Conservation (phyloP, 2,113 vertebrate genomes). For the Argyrosomus japonicus region DNA sequence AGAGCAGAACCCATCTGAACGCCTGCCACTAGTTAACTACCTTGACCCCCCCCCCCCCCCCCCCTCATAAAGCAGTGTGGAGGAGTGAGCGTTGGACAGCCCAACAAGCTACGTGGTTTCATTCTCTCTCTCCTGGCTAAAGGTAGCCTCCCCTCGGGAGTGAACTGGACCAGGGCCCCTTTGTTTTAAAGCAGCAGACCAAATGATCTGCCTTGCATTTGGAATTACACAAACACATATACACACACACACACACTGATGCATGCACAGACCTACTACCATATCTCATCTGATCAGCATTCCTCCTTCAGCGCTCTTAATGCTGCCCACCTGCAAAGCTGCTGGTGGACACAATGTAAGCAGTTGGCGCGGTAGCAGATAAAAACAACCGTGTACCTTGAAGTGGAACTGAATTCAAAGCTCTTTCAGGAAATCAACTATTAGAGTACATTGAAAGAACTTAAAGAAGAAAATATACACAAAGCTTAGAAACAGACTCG, state of each 20-base stretch:
- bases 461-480: neutral
- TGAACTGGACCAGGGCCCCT: constrained; percentile 69
- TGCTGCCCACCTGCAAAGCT: constrained; percentile 40
- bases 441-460: no score
- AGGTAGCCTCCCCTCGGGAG: constrained; percentile 69
- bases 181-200: constrained; percentile 79
- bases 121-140: constrained; percentile 53
- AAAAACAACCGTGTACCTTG: constrained; percentile 1
- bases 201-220: constrained; percentile 63
- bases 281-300: constrained; percentile 69
- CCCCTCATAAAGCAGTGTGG: constrained; percentile 69
- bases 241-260: constrained; percentile 21
- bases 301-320: constrained; percentile 29
- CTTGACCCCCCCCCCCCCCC: constrained; percentile 72
- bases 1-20: constrained; percentile 75
- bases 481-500: neutral
- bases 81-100: constrained; percentile 67
- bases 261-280: constrained; percentile 13
- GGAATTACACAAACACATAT: constrained; percentile 49
- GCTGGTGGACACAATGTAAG: constrained; percentile 35
- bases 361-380: constrained; percentile 24
- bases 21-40: constrained; percentile 79
- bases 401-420: constrained; percentile 13
- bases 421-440: constrained; percentile 11
- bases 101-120: constrained; percentile 67